These are phyloP conservation scores for cat (Felis catus) DNA, from an alignment of 2,113 vertebrate species.

Conservation along the genomic window F.catus_Fca126_mat1.0 CM031413.1:87352501-87353000, in stretches of 20 bases:
- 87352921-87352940: neutral
- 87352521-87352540: neutral
- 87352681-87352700: neutral
- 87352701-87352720: slow-evolving; percentile 31
- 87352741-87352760: slow-evolving; percentile 1
- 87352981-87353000: neutral
- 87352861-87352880: neutral
- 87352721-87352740: neutral
- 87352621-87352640: neutral
- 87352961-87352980: neutral
- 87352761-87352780: slow-evolving; percentile 24
- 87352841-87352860: neutral
- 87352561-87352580: neutral
- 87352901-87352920: neutral
- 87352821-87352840: neutral
- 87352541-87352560: neutral
- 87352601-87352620: neutral
- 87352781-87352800: neutral
- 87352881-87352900: neutral
- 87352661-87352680: slow-evolving; percentile 4
- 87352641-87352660: slow-evolving; percentile 20
- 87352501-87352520: neutral
- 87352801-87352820: neutral
- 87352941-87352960: neutral
- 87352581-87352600: slow-evolving; percentile 4